Evolutionary conservation across 2,888 invertebrate genomes (phyloP), one percentile per base, ranked within the genome.

Genomic region (Drosophila greeni): DNA sequence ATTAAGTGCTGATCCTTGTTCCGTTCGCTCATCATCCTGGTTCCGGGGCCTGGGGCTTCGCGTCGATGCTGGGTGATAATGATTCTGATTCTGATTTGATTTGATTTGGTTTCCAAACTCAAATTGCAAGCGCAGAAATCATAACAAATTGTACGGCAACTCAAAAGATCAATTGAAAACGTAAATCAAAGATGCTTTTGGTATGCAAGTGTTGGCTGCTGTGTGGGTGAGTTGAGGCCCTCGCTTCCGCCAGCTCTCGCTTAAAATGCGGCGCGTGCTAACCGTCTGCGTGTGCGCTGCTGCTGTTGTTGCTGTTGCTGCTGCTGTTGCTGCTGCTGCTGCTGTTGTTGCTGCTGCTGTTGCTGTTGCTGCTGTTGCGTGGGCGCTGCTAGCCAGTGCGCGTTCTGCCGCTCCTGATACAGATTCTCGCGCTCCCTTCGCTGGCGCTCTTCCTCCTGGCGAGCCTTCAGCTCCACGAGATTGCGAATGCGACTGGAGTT

Each of bases 201-300:
- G 43, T 72, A 54, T 66, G 66, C 61, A 59, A 66, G 70, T 72
- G 70, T 55, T 48, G 34, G 36, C 42, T 64, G 60, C 29, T 52
- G 24, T 52, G 18, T 57, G 53, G 37, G 36, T 42, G 51, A 29
- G 40, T 33, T 71, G 51, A 49, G 26, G 55, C 48, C 34, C 18
- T 36, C 34, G 39, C 42, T 58, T 74, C 70, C 59, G 51, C 61
- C 55, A 39, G 61, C 24, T 26, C 29, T 54, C 53, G 47, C 24
- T 55, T 84, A 82, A 62, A 72, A 67, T 74, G 72, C 67, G 64
- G 71, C 72, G 53, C 82, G 80, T 79, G 84, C 89, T 89, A 89
- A 89, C 82, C 92, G 90, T 85, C 92, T 90, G 85, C 89, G 91
- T 68, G 90, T 90, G 77, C 91, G 88, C 70, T 90, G 90, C 68